These are phyloP conservation scores for Babyrousa celebensis DNA, from an alignment of 2,797 vertebrate genomes.

Conservation along the genomic window DNA sequence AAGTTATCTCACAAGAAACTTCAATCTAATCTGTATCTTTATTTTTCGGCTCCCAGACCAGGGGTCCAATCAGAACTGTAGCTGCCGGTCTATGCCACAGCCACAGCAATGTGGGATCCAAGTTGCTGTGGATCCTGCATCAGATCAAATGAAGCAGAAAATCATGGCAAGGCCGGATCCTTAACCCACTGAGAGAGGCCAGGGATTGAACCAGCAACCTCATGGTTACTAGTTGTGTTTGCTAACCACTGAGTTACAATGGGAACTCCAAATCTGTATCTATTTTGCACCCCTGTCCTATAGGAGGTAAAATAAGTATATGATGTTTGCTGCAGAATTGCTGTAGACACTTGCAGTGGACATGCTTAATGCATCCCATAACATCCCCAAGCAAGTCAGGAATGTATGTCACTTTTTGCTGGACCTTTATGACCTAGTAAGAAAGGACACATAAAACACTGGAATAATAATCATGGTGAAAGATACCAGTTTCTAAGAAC, in stretches of 20 bases:
- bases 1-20: not conserved
- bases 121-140: too few relatives aligned
- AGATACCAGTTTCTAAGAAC: not conserved
- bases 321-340: not conserved
- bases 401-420: not conserved
- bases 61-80: too few relatives aligned
- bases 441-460: not conserved
- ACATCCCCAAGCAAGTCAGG: not conserved
- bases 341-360: not conserved
- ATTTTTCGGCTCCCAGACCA: too few relatives aligned
- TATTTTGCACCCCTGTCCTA: not conserved
- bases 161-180: too few relatives aligned
- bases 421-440: not conserved
- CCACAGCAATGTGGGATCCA: too few relatives aligned
- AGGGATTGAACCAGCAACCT: too few relatives aligned
- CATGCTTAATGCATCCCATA: not conserved
- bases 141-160: too few relatives aligned
- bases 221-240: too few relatives aligned
- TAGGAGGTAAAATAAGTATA: not conserved
- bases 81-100: too few relatives aligned
- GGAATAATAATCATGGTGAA: not conserved
- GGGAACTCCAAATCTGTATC: too few relatives aligned
- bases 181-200: too few relatives aligned
- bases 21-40: not conserved
- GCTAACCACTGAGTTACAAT: too few relatives aligned